Percentiles rank a stretch among this genome's conserved stretches.
Conservation (phyloP, 2,113 vertebrate genomes). For the Nettapus auritus region DNA sequence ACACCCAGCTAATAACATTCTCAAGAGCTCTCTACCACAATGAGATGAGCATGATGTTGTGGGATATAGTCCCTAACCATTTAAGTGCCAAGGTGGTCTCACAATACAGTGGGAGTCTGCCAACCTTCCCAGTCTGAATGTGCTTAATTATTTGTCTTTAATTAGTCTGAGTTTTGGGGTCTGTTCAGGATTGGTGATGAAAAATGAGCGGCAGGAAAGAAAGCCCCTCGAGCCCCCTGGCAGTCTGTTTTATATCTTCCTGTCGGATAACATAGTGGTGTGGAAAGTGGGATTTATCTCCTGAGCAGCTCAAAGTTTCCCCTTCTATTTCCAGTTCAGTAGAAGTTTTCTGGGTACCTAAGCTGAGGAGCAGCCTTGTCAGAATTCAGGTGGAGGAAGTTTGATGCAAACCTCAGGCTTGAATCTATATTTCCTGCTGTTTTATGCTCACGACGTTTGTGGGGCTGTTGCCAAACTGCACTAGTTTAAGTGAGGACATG, state of each 20-base stretch:
- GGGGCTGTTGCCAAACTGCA: background rate
- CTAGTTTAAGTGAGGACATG: background rate
- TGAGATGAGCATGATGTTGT: slow-evolving; percentile 95
- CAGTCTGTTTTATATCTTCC: slow-evolving; percentile 12
- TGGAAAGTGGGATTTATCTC: background rate
- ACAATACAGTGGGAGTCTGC: slow-evolving; percentile 79
- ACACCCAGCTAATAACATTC: slow-evolving; percentile 99
- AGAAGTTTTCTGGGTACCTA: background rate
- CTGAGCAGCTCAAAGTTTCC: background rate
- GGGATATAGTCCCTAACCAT: slow-evolving; percentile 89
- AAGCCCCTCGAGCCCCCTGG: background rate
- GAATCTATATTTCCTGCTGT: background rate
- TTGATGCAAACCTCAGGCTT: background rate
- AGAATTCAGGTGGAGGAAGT: background rate
- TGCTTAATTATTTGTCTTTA: slow-evolving; percentile 81
- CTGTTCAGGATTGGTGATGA: slow-evolving; percentile 65
- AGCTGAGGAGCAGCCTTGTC: background rate
- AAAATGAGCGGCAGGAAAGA: slow-evolving; percentile 48
- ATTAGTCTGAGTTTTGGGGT: slow-evolving; percentile 76
- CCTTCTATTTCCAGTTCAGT: background rate
- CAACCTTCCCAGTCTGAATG: slow-evolving; percentile 73
- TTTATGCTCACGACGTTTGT: background rate
- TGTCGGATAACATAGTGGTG: background rate
- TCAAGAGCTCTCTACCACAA: slow-evolving; percentile 99
- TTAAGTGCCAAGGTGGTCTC: slow-evolving; percentile 86